phyloP scores from a whole-genome alignment of 2,113 vertebrate species.

The Prolemur simus region DNA sequence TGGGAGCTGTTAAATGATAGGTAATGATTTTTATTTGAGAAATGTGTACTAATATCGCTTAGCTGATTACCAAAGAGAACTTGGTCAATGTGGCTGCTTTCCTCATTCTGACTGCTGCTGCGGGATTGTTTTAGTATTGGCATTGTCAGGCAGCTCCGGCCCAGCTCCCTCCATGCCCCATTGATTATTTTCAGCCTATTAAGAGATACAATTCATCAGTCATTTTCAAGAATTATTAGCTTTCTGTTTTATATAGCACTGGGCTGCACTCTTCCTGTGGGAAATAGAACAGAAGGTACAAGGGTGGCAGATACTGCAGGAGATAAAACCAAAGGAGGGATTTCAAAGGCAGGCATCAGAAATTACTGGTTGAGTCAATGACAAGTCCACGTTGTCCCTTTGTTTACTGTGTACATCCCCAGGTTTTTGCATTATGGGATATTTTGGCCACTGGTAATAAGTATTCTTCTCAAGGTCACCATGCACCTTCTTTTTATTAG shows the following conservation, averaged over 20 bases:
- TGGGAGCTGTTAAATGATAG: conserved; percentile 61
- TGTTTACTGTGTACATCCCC: neutral
- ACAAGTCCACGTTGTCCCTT: neutral
- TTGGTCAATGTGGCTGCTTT: neutral
- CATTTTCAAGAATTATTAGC: conserved; percentile 62
- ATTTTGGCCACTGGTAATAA: neutral
- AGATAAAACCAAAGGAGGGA: neutral
- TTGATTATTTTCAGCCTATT: conserved; percentile 35
- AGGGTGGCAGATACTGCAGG: neutral
- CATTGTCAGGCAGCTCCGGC: neutral
- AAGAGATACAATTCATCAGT: neutral
- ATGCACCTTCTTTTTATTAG: neutral
- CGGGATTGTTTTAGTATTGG: neutral
- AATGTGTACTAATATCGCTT: conserved; percentile 59
- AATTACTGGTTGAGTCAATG: neutral
- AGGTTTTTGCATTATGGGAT: neutral
- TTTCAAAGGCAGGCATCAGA: neutral
- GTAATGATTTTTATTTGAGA: conserved; percentile 70
- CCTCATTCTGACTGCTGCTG: neutral
- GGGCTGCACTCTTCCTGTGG: conserved; percentile 32
- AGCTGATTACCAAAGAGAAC: conserved; percentile 41
- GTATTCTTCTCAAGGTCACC: neutral
- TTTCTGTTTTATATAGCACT: neutral
- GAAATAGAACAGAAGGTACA: neutral
- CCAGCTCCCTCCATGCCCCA: neutral